A percentile compares a stretch with the other conserved stretches of the same genome.
Evolutionary conservation across 2,888 invertebrate species (phyloP).

Genomic region (Nymphalis c-album): DNA sequence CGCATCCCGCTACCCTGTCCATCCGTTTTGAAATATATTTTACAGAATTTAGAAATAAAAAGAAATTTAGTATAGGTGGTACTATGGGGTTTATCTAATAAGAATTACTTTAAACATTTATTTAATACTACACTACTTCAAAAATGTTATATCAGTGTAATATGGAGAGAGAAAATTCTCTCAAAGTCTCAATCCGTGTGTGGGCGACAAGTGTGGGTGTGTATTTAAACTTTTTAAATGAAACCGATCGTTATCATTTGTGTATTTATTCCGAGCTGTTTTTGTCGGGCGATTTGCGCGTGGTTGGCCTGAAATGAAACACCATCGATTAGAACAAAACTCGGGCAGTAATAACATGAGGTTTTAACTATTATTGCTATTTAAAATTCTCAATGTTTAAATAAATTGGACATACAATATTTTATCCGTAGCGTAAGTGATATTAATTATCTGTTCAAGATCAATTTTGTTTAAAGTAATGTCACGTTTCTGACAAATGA

Average conservation of each 20-base stretch:
- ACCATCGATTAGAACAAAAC: not conserved
- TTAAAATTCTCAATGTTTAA: no score
- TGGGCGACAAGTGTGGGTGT: conserved; percentile 10
- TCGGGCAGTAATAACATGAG: no score
- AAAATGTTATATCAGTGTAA: conserved; percentile 2
- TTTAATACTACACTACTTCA: conserved; percentile 1
- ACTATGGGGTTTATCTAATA: not conserved
- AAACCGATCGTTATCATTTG: not conserved
- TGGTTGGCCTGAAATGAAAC: conserved; percentile 16
- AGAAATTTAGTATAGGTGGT: not conserved
- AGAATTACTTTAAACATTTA: conserved; percentile 1
- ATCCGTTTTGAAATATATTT: conserved; percentile 13
- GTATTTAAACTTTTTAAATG: conserved; percentile 25
- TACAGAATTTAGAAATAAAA: not conserved
- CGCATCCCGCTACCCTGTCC: conserved; percentile 18
- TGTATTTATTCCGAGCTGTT: conserved; percentile 9
- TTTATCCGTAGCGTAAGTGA: no score
- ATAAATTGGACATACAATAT: no score
- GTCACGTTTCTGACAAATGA: no score
- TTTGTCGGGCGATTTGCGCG: conserved; percentile 16
- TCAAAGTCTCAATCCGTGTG: not conserved
- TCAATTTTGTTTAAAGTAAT: no score
- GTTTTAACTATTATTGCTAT: no score
- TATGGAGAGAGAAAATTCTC: conserved; percentile 1
- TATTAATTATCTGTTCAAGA: no score